These are phyloP conservation scores for Panulirus ornatus DNA, from an alignment of 1,140 invertebrate species.

Conservation along the genomic window DNA sequence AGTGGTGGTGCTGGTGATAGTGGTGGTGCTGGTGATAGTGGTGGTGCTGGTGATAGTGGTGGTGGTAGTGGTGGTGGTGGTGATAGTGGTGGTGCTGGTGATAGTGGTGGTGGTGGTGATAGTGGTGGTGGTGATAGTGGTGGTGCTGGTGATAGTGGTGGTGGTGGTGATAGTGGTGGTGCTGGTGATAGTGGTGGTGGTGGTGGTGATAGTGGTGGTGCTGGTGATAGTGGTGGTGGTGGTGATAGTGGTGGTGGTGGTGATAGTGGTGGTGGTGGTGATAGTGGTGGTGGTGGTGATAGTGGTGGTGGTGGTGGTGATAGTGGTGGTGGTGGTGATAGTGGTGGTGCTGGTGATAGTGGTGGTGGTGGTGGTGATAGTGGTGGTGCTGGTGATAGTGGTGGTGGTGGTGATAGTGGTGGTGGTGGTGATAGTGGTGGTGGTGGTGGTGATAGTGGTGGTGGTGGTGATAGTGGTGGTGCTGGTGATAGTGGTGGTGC, in stretches of 20 bases:
- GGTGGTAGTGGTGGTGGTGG: neutral
- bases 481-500: neutral
- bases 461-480: neutral
- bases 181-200: neutral
- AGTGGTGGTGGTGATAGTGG: slow-evolving; percentile 14
- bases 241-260: neutral
- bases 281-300: neutral
- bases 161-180: neutral
- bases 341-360: neutral
- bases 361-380: slow-evolving; percentile 14
- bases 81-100: neutral
- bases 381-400: neutral
- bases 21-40: too few species aligned
- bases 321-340: neutral
- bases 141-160: neutral
- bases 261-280: neutral
- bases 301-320: neutral
- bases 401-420: neutral
- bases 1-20: too few species aligned
- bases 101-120: neutral
- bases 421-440: neutral
- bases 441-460: neutral
- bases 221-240: neutral
- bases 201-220: neutral
- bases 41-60: too few species aligned